Conservation (phyloP, 2,797 vertebrate genomes). For the Neosilurus hyrtlii region DNA sequence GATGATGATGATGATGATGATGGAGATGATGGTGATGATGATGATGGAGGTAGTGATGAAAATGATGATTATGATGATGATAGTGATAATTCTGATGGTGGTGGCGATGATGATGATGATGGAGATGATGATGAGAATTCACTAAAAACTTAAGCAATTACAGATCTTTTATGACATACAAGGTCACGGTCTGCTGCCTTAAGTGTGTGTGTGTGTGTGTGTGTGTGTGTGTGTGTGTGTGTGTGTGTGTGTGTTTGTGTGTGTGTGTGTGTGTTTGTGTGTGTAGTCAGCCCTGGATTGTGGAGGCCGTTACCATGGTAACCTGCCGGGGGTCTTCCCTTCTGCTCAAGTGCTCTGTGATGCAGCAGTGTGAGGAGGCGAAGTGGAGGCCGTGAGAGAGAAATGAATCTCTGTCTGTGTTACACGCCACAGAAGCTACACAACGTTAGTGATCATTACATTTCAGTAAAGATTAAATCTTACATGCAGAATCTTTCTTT, state of each 20-base stretch:
- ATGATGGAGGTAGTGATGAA: not conserved
- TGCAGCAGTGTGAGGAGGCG: not conserved
- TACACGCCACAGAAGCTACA: not conserved
- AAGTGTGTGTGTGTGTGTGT: not conserved
- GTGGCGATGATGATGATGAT: not conserved
- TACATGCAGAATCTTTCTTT: not conserved
- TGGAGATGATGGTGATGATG: not conserved
- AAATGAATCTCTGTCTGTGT: not conserved
- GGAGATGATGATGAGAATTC: not conserved
- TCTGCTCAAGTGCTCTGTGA: constrained; percentile 46
- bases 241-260: not conserved
- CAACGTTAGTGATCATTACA: not conserved
- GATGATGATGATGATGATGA: not conserved
- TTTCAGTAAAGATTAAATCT: not conserved
- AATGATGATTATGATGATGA: not conserved
- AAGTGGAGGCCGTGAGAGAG: not conserved
- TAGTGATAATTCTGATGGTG: not conserved
- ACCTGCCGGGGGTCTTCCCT: constrained; percentile 49
- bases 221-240: not conserved
- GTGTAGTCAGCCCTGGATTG: constrained; percentile 26
- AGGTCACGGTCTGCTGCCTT: not conserved
- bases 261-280: not conserved
- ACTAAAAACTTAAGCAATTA: not conserved
- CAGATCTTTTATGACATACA: not conserved
- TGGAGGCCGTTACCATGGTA: constrained; percentile 60